These are phyloP conservation scores for Chloromyia formosa DNA, from an alignment of 2,888 invertebrate genomes.

Conservation along the genomic window DNA sequence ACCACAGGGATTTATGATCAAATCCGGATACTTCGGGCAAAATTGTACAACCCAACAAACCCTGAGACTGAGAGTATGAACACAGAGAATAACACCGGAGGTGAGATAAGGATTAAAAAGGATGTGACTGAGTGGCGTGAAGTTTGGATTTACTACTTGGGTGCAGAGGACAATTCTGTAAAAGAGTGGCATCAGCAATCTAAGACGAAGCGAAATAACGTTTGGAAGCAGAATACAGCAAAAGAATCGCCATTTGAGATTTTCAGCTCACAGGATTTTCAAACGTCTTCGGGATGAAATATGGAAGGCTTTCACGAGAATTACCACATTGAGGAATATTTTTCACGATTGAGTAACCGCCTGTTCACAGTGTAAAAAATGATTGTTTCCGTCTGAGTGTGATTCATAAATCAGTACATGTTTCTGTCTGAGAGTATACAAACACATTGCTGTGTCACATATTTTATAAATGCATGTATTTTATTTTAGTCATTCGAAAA, in stretches of 20 bases:
- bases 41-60: neutral
- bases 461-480: too few species aligned
- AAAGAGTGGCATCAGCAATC: constrained; percentile 20
- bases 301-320: neutral
- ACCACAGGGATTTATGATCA: constrained; percentile 35
- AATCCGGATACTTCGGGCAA: constrained; percentile 21
- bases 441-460: too few species aligned
- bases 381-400: too few species aligned
- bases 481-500: too few species aligned
- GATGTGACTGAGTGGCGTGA: constrained; percentile 27
- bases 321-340: neutral
- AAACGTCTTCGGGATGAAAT: constrained; percentile 25
- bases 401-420: too few species aligned
- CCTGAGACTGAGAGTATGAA: neutral
- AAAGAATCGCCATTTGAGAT: neutral
- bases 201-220: constrained; percentile 2
- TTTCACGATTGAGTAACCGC: too few species aligned
- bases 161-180: constrained; percentile 2
- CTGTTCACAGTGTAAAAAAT: too few species aligned
- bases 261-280: neutral
- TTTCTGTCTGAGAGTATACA: too few species aligned
- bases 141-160: constrained; percentile 35
- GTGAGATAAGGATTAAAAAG: constrained; percentile 17
- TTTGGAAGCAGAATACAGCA: constrained; percentile 18
- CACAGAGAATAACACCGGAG: neutral